Base-by-base conservation (phyloP, 1,140 invertebrate species). In the Drosophila sturtevanti region DNA sequence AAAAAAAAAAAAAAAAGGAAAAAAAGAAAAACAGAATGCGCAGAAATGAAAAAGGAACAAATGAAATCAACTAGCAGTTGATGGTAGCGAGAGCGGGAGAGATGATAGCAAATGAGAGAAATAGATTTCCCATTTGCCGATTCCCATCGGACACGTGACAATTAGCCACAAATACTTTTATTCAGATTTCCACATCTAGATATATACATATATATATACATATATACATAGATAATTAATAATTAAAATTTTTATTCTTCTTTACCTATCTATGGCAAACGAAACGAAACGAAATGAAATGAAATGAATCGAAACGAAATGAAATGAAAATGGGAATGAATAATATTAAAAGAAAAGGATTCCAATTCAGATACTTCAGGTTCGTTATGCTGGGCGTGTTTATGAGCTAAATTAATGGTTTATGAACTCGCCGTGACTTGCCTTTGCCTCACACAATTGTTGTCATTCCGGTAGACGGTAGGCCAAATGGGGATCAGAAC, bases 361-460 rank as follows among this genome's bases (percentile, higher is more conserved):
- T 56, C 31, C 54, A n/a, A 34, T 56, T 16, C 24, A 18, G 27
- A 16, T 34, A 6, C 27, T 54, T 54, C 9, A 34, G 54, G 54
- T 56, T 56, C 54, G 54, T 38, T 55, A 70, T 66, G 48, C 16
- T 31, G 72, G 73, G 73, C 73, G 71, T 84, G 80, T 86, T 86
- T 85, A 86, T 85, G 81, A 85, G 67, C 77, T 68, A 69, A 85
- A 85, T 85, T 85, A 85, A 85, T 85, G 81, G 81, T 74, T 86
- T 86, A 69, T 81, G 81, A 59, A 69, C 59, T 73, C 73, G 81
- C 69, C 78, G 41, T 68, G 79, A 62, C 68, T 74, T 58, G 69
- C 55, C 35, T 61, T 58, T 59, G 62, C 62, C 62, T 18, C 59
- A 70, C 14, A 41, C 59, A 38, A 72, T 64, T 72, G 72, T 72